Conservation (phyloP, 2,888 invertebrate species). For the Agonum fuliginosum region DNA sequence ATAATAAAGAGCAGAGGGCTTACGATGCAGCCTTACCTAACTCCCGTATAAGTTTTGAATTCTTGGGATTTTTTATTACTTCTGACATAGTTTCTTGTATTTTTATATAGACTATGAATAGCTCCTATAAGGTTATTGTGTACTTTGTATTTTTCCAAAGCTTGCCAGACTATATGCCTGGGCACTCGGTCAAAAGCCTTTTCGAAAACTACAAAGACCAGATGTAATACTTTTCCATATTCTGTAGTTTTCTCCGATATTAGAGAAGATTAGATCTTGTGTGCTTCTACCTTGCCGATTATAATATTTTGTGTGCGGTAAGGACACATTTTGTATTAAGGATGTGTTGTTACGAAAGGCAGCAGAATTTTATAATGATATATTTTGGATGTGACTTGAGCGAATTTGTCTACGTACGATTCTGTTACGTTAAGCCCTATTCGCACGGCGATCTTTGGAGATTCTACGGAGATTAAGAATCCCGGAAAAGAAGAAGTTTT, state of each 20-base stretch:
- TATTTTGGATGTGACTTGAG: too few relatives aligned
- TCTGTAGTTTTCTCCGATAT: neutral
- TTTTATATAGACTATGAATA: neutral
- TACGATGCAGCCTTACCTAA: neutral
- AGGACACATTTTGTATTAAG: too few relatives aligned
- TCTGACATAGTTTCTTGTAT: neutral
- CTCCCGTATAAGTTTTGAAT: neutral
- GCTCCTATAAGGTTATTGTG: neutral
- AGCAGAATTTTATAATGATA: too few relatives aligned
- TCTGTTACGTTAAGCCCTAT: too few relatives aligned
- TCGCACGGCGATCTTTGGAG: too few relatives aligned
- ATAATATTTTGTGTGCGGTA: neutral
- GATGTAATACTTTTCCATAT: too few relatives aligned
- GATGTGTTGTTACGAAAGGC: too few relatives aligned
- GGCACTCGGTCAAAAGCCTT: neutral
- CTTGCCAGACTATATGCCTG: neutral
- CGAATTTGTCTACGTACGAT: too few relatives aligned
- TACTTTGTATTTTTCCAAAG: neutral
- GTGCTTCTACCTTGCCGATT: neutral
- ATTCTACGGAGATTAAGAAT: too few relatives aligned
- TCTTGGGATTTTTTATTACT: neutral
- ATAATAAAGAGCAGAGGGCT: neutral
- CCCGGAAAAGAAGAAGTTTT: too few relatives aligned
- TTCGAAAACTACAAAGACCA: neutral
- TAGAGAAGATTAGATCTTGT: constrained; percentile 70